A percentile compares a stretch with the other conserved stretches of the same genome.
Conservation (phyloP, 2,113 vertebrate genomes). For the Chloropsis cyanopogon region DNA sequence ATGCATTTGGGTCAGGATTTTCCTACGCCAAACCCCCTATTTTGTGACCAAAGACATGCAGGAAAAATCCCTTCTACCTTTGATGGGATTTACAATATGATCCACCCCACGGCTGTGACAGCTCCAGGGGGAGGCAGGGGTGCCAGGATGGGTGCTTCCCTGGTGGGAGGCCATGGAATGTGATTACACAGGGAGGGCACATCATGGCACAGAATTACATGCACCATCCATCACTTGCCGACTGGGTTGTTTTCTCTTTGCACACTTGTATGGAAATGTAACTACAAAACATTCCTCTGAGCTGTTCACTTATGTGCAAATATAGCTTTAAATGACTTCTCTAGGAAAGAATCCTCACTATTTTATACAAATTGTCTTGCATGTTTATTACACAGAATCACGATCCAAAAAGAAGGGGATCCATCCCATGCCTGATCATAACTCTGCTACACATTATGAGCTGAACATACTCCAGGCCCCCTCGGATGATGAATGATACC, state of each 20-base stretch:
- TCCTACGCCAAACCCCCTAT: background rate
- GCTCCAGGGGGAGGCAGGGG: background rate
- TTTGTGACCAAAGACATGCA: background rate
- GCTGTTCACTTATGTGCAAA: background rate
- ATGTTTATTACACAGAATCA: constrained; percentile 45
- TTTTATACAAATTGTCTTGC: constrained; percentile 54
- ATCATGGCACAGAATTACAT: background rate
- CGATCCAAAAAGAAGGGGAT: constrained; percentile 41
- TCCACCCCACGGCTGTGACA: rapidly evolving
- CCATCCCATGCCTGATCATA: constrained; percentile 30
- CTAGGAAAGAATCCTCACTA: constrained; percentile 63
- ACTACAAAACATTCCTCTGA: background rate
- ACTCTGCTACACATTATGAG: background rate
- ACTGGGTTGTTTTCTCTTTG: background rate
- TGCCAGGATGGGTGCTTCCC: background rate
- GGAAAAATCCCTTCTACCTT: background rate
- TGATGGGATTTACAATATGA: background rate
- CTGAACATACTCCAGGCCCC: constrained; percentile 37
- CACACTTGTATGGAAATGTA: background rate
- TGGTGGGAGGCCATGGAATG: background rate
- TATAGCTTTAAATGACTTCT: constrained; percentile 48
- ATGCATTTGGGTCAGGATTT: background rate
- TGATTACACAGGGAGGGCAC: background rate
- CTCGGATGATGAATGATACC: constrained; percentile 36
- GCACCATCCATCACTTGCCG: background rate